Percentiles rank a stretch among this genome's conserved stretches.
These are phyloP conservation scores for Lathronympha strigana DNA, from an alignment of 2,888 invertebrate species.

Conservation along the genomic window DNA sequence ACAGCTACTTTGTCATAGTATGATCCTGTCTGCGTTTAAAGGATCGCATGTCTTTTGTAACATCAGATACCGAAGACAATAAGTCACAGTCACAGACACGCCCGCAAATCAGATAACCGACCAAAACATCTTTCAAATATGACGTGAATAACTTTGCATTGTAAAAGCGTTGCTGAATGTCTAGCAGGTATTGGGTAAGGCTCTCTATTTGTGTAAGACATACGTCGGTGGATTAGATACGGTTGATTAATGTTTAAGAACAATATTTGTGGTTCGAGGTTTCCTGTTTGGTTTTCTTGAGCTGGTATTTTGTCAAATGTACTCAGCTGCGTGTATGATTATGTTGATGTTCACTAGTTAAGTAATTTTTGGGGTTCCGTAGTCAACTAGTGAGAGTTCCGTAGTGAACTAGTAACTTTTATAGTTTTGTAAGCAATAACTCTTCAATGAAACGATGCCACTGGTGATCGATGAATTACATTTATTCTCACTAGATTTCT, in stretches of 20 bases:
- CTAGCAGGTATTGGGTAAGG: conserved; percentile 34
- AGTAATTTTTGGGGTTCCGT: too few relatives aligned
- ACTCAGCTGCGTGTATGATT: background rate
- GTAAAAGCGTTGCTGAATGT: conserved; percentile 22
- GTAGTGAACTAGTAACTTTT: too few relatives aligned
- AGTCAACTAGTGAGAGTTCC: too few relatives aligned
- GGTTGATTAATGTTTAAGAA: conserved; percentile 26
- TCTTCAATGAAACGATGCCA: too few relatives aligned
- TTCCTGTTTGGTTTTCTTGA: conserved; percentile 15
- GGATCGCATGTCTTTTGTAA: conserved; percentile 49
- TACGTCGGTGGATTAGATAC: conserved; percentile 20
- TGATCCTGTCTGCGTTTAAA: conserved; percentile 28
- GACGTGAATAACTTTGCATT: conserved; percentile 56
- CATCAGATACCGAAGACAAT: conserved; percentile 59
- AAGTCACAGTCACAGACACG: conserved; percentile 68
- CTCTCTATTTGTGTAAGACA: conserved; percentile 36
- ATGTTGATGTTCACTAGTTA: background rate
- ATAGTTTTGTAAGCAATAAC: too few relatives aligned
- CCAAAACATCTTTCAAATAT: conserved; percentile 63
- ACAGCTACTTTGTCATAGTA: conserved; percentile 2
- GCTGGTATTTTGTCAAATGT: background rate
- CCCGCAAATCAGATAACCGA: conserved; percentile 65
- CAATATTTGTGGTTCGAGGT: conserved; percentile 15
- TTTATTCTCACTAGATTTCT: too few relatives aligned
- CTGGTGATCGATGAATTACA: too few relatives aligned